Evolutionary conservation across 2,113 vertebrate species (phyloP), one percentile per base, ranked within the genome.

Genomic region (Odobenus rosmarus): DNA sequence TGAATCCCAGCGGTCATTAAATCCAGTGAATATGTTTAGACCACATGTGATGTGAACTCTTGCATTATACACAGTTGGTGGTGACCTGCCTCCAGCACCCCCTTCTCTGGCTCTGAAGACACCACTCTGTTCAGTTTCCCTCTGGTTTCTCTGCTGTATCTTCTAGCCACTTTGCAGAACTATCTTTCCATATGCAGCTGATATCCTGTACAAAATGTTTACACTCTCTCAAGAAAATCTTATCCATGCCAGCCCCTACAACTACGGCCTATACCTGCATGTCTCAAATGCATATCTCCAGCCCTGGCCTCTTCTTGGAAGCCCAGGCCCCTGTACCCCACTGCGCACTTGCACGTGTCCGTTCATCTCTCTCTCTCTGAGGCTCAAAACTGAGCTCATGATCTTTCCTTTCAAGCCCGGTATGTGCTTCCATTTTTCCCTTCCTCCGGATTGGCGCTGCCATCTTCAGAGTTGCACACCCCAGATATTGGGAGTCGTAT

Each of bases 31-130:
- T 3, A 7, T 2, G 4, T n/a, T 62, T 55, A 83, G 46, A 81
- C 16, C 3, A 53, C 53, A 5, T 51, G 28, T 36, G 59, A 28
- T 18, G 28, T 33, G 18, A 76, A 67, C 18, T 59, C 31, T 72
- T 15, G 2, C 9, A 4, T 11, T 69, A 36, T 36, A 13, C 1
- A 0, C 0, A 13, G 1, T 21, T 31, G 74, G 53, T n/a, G 8
- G 7, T 51, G 53, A 7, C 36, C 39, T 69, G 8, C 19, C 4
- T 11, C 19, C 6, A 7, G 51, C 42, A 33, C 19, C 3, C 51
- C 9, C 16, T 49, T 55, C 7, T 13, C 11, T 18, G 7, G 62
- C 12, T 71, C 83, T 76, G 13, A 10, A 36, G 64, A 28, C 15
- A 80, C 31, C 61, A 16, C 8, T 69, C 7, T 57, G 16, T 89